phyloP scores from a whole-genome alignment of 2,113 vertebrate species.

The Diphyllodes magnificus region DNA sequence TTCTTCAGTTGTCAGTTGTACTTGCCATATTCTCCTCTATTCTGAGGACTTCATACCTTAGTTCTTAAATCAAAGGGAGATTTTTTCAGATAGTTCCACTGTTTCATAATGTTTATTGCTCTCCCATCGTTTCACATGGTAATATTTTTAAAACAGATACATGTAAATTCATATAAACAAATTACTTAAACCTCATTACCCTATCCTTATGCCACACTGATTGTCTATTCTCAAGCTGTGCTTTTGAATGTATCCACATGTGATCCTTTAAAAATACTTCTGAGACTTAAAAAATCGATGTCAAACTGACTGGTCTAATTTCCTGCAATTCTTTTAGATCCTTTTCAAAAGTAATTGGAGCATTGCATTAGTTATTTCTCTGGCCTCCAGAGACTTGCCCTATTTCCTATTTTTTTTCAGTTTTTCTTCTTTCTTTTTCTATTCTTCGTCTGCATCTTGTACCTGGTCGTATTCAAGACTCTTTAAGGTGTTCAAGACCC shows the following conservation, averaged over 20 bases:
- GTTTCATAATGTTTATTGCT: background rate
- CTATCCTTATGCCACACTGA: slow-evolving; percentile 35
- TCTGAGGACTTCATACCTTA: background rate
- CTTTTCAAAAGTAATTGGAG: slow-evolving; percentile 60
- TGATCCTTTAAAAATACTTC: slow-evolving; percentile 67
- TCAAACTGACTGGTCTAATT: slow-evolving; percentile 65
- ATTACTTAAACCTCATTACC: slow-evolving; percentile 40
- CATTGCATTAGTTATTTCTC: slow-evolving; percentile 39
- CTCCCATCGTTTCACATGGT: background rate
- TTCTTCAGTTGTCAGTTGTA: background rate
- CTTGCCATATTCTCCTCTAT: background rate
- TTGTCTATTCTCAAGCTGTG: slow-evolving; percentile 57
- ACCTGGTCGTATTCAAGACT: background rate
- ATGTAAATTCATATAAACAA: slow-evolving; percentile 10
- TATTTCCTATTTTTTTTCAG: slow-evolving; percentile 12
- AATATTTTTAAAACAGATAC: background rate
- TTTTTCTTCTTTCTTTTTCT: background rate
- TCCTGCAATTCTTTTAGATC: slow-evolving; percentile 60
- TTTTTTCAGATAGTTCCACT: background rate
- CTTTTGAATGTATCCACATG: slow-evolving; percentile 54
- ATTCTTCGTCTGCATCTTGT: background rate
- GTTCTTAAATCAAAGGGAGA: background rate
- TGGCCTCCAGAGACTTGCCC: background rate
- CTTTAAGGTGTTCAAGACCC: background rate
- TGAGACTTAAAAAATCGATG: slow-evolving; percentile 53